Evolutionary conservation across 2,797 vertebrate species (phyloP).

Genomic region (Antennarius maculatus): DNA sequence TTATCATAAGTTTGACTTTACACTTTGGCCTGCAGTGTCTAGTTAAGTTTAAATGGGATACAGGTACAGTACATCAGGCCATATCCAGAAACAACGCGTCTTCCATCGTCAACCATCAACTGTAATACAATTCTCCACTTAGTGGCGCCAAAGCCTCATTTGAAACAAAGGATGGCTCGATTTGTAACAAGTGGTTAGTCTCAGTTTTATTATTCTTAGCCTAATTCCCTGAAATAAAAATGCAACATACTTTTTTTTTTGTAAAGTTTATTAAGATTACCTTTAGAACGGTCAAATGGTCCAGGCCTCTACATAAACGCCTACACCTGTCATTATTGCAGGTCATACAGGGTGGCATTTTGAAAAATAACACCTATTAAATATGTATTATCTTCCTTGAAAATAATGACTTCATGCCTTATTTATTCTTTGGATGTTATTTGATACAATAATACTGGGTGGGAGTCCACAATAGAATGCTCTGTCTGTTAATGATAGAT

Average conservation of each 20-base stretch:
- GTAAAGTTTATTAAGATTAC: no score
- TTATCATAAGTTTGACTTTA: background rate
- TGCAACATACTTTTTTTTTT: no score
- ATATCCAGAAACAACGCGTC: background rate
- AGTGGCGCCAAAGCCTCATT: conserved; percentile 47
- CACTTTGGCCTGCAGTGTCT: background rate
- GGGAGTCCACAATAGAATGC: background rate
- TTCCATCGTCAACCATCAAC: background rate
- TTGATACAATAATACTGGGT: background rate
- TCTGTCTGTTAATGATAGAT: background rate
- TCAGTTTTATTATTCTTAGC: background rate
- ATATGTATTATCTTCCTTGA: background rate
- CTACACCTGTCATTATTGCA: no score
- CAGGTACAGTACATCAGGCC: background rate
- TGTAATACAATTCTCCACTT: conserved; percentile 44
- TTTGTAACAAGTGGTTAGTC: background rate
- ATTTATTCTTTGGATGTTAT: background rate
- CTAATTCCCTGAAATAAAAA: no score
- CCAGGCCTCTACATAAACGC: no score
- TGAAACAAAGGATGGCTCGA: background rate
- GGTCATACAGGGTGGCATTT: no score
- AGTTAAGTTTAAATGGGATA: background rate
- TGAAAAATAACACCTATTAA: no score
- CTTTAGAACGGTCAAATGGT: no score
- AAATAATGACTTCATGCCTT: background rate